A percentile compares a stretch with the other conserved stretches of the same genome.
phyloP scores from a whole-genome alignment of 2,797 vertebrate species.

The Galago senegalensis region DNA sequence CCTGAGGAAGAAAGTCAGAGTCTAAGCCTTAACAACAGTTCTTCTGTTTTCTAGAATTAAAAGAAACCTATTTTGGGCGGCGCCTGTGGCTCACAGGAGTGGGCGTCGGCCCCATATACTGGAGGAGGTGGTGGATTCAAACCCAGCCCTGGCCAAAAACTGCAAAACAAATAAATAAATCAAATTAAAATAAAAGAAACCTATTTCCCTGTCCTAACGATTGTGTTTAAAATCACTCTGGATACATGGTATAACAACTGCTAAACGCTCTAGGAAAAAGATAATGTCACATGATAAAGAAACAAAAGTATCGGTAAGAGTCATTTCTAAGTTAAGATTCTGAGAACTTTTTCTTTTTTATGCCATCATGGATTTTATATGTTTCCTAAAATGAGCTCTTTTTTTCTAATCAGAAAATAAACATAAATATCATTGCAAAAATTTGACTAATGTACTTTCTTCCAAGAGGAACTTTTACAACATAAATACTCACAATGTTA shows the following conservation, averaged over 20 bases:
- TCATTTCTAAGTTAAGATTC: slow-evolving; percentile 35
- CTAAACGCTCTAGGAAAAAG: neutral
- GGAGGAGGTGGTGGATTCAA: too few relatives aligned
- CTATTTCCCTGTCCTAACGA: neutral
- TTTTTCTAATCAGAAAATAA: slow-evolving; percentile 65
- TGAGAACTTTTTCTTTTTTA: neutral
- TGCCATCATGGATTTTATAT: slow-evolving; percentile 29
- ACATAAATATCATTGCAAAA: slow-evolving; percentile 52
- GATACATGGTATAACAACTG: neutral
- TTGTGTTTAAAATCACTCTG: neutral
- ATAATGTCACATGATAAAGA: neutral
- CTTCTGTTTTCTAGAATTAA: neutral
- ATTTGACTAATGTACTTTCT: neutral
- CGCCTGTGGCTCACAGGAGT: too few relatives aligned
- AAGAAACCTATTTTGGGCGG: neutral
- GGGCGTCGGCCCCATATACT: too few relatives aligned
- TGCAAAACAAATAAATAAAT: too few relatives aligned
- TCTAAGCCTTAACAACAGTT: neutral
- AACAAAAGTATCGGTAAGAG: neutral
- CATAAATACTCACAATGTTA: neutral
- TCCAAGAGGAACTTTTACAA: neutral
- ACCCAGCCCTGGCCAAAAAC: too few relatives aligned
- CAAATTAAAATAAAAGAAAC: neutral
- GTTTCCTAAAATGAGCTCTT: slow-evolving; percentile 37
- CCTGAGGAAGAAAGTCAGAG: neutral